These are phyloP conservation scores for Brachionichthys hirsutus DNA, from an alignment of 2,113 vertebrate genomes.

Conservation along the genomic window DNA sequence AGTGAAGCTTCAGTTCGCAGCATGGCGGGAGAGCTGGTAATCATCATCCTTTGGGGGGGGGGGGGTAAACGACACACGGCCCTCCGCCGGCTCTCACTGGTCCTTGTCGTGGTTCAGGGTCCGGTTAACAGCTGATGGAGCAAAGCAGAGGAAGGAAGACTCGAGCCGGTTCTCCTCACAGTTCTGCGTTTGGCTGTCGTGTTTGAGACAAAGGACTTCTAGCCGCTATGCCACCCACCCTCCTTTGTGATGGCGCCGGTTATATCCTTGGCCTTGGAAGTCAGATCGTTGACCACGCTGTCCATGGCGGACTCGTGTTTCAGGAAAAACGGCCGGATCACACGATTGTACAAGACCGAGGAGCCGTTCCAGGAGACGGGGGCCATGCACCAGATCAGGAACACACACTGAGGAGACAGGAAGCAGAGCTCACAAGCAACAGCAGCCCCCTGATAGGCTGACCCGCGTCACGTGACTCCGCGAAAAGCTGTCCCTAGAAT, in stretches of 20 bases:
- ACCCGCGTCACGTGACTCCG: too few species aligned
- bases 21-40: neutral
- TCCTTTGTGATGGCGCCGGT: conserved; percentile 79
- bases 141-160: conserved; percentile 2
- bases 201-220: too few species aligned
- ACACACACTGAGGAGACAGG: conserved; percentile 82
- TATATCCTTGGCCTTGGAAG: conserved; percentile 72
- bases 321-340: conserved; percentile 88
- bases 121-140: conserved; percentile 62
- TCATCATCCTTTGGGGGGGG: conserved; percentile 1
- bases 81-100: conserved; percentile 48
- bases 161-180: neutral
- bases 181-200: too few species aligned
- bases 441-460: too few species aligned
- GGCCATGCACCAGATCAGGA: conserved; percentile 96
- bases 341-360: conserved; percentile 80
- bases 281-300: conserved; percentile 78
- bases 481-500: too few species aligned
- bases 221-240: conserved; percentile 71
- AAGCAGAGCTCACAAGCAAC: neutral
- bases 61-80: neutral
- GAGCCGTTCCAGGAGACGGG: conserved; percentile 93
- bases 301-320: conserved; percentile 85
- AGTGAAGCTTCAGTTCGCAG: conserved; percentile 13
- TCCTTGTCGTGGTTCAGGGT: conserved; percentile 61